Evolutionary conservation across 2,888 invertebrate species (phyloP).

Genomic region (Auanema freiburgensis): DNA sequence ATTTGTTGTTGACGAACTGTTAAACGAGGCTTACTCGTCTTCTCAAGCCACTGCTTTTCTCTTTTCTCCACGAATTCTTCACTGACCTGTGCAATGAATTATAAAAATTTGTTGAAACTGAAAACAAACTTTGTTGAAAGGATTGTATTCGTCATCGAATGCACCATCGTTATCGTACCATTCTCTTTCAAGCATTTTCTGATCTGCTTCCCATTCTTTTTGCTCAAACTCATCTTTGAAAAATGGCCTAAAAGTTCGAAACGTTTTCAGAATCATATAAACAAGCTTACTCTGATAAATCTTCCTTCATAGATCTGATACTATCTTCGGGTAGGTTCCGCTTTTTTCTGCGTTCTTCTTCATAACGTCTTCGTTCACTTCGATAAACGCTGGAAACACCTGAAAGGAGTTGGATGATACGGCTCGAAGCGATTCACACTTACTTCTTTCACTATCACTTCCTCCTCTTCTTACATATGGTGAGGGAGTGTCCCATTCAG

Average conservation of each 20-base stretch:
- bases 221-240: slow-evolving; percentile 73
- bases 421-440: neutral
- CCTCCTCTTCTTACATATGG: slow-evolving; percentile 68
- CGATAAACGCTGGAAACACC: slow-evolving; percentile 48
- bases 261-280: neutral
- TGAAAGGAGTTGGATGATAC: too few species aligned
- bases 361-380: slow-evolving; percentile 42
- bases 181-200: slow-evolving; percentile 83
- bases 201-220: slow-evolving; percentile 85
- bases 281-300: slow-evolving; percentile 24
- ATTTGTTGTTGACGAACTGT: slow-evolving; percentile 95
- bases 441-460: neutral
- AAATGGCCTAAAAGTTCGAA: slow-evolving; percentile 22
- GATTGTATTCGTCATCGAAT: slow-evolving; percentile 81
- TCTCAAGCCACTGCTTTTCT: slow-evolving; percentile 85
- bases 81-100: slow-evolving; percentile 33
- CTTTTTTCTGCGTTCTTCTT: slow-evolving; percentile 27
- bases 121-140: slow-evolving; percentile 74
- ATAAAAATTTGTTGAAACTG: neutral
- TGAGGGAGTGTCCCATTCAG: slow-evolving; percentile 90
- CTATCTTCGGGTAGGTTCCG: slow-evolving; percentile 30
- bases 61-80: slow-evolving; percentile 90
- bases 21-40: slow-evolving; percentile 76
- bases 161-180: slow-evolving; percentile 93
- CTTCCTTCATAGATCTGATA: slow-evolving; percentile 35